These are phyloP conservation scores for Muscicapa comitata DNA, from an alignment of 2,797 vertebrate species.

Conservation along the genomic window DNA sequence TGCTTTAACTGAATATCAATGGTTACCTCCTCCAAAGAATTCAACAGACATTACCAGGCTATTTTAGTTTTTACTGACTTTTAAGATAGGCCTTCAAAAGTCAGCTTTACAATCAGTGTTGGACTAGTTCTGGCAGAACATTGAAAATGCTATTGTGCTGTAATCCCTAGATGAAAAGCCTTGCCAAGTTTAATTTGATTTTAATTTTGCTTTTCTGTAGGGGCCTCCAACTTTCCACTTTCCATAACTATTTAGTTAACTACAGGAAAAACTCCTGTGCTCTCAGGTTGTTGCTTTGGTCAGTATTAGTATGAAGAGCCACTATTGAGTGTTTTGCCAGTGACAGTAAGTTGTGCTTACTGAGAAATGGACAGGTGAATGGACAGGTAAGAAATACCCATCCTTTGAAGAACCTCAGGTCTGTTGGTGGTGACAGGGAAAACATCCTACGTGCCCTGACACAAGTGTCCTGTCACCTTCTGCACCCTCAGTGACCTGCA, in stretches of 20 bases:
- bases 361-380: neutral
- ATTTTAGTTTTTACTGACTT: neutral
- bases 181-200: neutral
- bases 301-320: neutral
- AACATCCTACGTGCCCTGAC: accelerated
- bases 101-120: neutral
- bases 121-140: neutral
- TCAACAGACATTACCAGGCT: neutral
- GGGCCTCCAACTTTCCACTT: neutral
- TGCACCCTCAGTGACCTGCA: accelerated
- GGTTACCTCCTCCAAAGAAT: neutral
- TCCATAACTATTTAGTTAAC: neutral
- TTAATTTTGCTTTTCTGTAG: neutral
- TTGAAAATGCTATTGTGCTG: neutral
- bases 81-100: neutral
- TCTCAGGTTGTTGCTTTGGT: neutral
- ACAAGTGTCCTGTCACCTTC: neutral
- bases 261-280: accelerated
- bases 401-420: neutral
- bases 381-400: neutral
- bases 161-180: neutral
- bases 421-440: neutral
- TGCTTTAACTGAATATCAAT: neutral
- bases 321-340: neutral
- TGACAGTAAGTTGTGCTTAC: neutral